Evolutionary conservation across 2,797 vertebrate genomes (phyloP).

Genomic region (Brachyrhaphis roseni): DNA sequence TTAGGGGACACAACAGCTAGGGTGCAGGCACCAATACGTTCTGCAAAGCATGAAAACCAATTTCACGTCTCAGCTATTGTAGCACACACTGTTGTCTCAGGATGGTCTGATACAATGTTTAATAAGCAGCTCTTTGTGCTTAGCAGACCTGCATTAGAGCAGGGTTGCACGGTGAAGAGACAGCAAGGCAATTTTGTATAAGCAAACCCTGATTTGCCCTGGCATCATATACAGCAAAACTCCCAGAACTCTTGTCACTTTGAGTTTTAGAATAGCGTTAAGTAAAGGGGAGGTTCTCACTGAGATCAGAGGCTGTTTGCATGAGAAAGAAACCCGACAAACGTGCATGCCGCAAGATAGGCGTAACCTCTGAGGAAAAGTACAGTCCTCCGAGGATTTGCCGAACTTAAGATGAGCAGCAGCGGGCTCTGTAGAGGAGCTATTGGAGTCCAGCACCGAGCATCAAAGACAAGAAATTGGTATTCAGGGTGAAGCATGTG

Average conservation of each 20-base stretch:
- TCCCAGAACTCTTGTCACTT: conserved; percentile 68
- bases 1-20: conserved; percentile 57
- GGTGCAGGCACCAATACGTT: conserved; percentile 62
- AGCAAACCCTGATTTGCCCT: conserved; percentile 42
- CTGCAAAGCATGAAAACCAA: conserved; percentile 78
- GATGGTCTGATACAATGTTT: conserved; percentile 61
- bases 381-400: conserved; percentile 52
- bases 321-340: conserved; percentile 72
- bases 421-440: conserved; percentile 38
- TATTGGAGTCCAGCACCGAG: conserved; percentile 61
- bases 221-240: conserved; percentile 50
- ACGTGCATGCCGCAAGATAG: conserved; percentile 63
- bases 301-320: conserved; percentile 77
- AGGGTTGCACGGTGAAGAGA: conserved; percentile 37
- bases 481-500: conserved; percentile 66
- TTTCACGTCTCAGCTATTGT: conserved; percentile 75
- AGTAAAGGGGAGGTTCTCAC: conserved; percentile 58
- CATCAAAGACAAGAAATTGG: conserved; percentile 73
- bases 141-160: conserved; percentile 49
- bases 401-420: conserved; percentile 66
- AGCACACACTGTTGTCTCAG: conserved; percentile 65
- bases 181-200: conserved; percentile 31
- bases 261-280: conserved; percentile 54
- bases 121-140: conserved; percentile 61
- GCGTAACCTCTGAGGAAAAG: conserved; percentile 63